A percentile compares a stretch with the other conserved stretches of the same genome.
Evolutionary conservation across 1,140 invertebrate genomes (phyloP).

Genomic region (Acyrthosiphon pisum): DNA sequence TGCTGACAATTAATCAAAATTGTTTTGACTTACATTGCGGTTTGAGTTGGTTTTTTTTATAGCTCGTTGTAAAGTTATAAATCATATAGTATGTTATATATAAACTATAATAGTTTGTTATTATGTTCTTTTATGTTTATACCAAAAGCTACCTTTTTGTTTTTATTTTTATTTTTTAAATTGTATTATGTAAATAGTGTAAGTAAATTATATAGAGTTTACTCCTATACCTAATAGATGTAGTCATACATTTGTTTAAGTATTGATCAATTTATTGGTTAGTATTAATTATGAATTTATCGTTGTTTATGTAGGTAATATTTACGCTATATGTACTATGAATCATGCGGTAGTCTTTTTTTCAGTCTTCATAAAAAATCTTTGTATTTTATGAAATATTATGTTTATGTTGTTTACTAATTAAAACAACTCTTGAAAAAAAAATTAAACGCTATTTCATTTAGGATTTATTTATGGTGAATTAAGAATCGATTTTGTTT

Average conservation of each 20-base stretch:
- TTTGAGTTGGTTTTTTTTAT: background rate
- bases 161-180: background rate
- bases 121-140: slow-evolving; percentile 7
- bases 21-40: background rate
- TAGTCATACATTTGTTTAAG: background rate
- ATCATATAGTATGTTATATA: background rate
- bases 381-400: background rate
- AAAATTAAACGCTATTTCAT: background rate
- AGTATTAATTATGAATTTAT: background rate
- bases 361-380: background rate
- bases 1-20: background rate
- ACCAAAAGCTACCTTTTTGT: background rate
- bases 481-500: background rate
- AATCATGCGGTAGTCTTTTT: background rate
- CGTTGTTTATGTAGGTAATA: background rate
- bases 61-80: background rate
- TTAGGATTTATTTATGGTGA: background rate
- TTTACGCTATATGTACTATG: background rate
- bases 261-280: background rate
- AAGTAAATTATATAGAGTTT: background rate
- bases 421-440: background rate
- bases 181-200: background rate
- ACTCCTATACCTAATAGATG: background rate
- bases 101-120: background rate
- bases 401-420: background rate